Evolutionary conservation across 2,113 vertebrate genomes (phyloP).

Genomic region (Xiphorhynchus elegans): DNA sequence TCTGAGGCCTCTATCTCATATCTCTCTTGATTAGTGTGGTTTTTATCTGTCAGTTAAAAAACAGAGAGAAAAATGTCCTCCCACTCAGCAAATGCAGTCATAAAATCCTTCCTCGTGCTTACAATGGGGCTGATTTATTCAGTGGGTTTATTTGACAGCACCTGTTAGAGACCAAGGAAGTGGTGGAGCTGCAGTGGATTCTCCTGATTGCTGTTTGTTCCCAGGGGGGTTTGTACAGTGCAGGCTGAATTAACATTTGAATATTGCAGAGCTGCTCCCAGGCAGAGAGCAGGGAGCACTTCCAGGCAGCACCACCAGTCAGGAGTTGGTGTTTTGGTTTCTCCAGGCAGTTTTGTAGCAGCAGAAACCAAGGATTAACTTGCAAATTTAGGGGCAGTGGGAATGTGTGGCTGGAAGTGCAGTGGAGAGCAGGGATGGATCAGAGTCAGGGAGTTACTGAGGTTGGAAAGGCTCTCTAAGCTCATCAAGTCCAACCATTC

Average conservation of each 20-base stretch:
- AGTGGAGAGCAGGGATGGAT: not conserved
- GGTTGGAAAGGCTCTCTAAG: not conserved
- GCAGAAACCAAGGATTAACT: not conserved
- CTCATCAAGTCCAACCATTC: not conserved
- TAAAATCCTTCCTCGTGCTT: slow-evolving; percentile 38
- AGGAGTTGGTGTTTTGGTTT: not conserved
- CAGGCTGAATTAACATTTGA: not conserved
- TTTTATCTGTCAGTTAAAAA: slow-evolving; percentile 39
- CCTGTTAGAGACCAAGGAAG: slow-evolving; percentile 43
- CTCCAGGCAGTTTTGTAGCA: not conserved
- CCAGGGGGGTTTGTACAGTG: not conserved
- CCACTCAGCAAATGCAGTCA: slow-evolving; percentile 46
- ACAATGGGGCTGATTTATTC: slow-evolving; percentile 45
- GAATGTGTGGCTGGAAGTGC: not conserved
- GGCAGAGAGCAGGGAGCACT: not conserved
- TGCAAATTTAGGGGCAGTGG: not conserved
- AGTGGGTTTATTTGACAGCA: slow-evolving; percentile 47
- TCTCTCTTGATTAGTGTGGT: slow-evolving; percentile 4
- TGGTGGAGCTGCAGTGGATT: not conserved
- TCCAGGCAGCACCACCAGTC: not conserved
- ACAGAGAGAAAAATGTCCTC: slow-evolving; percentile 20
- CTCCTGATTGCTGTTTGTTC: slow-evolving; percentile 53
- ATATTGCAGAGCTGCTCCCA: not conserved
- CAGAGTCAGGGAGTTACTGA: not conserved
- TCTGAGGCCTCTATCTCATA: not conserved